Conservation (phyloP, 2,797 vertebrate species). For the Gambelia wislizenii region DNA sequence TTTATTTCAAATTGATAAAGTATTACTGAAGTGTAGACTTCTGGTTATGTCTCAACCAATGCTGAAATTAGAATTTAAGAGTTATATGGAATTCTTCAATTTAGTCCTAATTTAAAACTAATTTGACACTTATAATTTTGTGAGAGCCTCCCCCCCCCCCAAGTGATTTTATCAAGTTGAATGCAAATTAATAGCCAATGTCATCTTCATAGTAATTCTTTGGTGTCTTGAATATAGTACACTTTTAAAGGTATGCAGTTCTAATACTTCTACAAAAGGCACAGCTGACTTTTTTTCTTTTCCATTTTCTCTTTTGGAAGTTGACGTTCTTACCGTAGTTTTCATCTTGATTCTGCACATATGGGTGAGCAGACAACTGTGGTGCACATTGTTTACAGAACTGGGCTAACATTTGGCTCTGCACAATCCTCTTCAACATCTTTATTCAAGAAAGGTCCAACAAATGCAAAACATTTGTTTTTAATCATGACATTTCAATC, state of each 20-base stretch:
- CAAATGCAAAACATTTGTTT: slow-evolving; percentile 1
- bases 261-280: background rate
- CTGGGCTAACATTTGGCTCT: background rate
- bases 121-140: background rate
- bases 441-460: background rate
- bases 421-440: background rate
- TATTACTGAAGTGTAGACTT: background rate
- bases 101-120: background rate
- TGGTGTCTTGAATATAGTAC: background rate
- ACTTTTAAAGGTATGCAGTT: background rate
- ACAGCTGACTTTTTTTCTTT: background rate
- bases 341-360: background rate
- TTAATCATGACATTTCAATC: background rate
- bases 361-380: background rate
- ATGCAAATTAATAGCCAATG: background rate
- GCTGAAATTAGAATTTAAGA: background rate
- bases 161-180: background rate
- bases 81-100: background rate
- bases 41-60: background rate
- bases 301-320: background rate
- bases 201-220: background rate
- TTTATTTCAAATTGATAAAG: background rate
- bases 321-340: background rate
- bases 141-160: background rate
- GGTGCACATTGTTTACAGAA: background rate